Evolutionary conservation across 2,113 vertebrate genomes (phyloP).

Genomic region (Elephas maximus): DNA sequence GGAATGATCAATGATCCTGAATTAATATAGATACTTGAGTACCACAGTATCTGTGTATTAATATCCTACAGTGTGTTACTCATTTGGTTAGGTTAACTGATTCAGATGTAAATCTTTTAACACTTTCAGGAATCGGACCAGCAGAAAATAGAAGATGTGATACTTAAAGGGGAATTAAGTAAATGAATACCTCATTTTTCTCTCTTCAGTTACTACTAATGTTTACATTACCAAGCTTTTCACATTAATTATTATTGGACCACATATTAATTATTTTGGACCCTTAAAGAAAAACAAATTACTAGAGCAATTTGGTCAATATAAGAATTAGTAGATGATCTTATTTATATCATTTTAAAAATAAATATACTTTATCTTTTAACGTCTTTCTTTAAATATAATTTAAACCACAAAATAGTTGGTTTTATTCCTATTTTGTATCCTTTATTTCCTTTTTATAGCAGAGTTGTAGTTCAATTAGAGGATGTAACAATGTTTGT

Average conservation of each 20-base stretch:
- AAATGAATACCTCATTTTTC: neutral
- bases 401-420: constrained; percentile 26
- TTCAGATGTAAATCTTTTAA: constrained; percentile 22
- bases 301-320: constrained; percentile 1
- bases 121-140: neutral
- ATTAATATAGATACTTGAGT: constrained; percentile 5
- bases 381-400: constrained; percentile 46
- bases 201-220: neutral
- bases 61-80: constrained; percentile 29
- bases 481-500: constrained; percentile 50
- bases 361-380: neutral
- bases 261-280: neutral
- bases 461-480: neutral
- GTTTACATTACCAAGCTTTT: constrained; percentile 8
- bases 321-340: constrained; percentile 20
- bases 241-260: neutral
- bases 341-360: constrained; percentile 11
- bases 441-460: constrained; percentile 19
- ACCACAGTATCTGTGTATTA: neutral
- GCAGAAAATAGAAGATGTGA: constrained; percentile 25
- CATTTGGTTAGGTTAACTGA: neutral
- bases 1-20: constrained; percentile 17
- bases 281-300: constrained; percentile 46
- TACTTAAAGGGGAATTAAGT: neutral
- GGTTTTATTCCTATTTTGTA: constrained; percentile 42